Evolutionary conservation across 1,140 invertebrate genomes (phyloP), one percentile per base, ranked within the genome.

Genomic region (Bombus cullumanus): DNA sequence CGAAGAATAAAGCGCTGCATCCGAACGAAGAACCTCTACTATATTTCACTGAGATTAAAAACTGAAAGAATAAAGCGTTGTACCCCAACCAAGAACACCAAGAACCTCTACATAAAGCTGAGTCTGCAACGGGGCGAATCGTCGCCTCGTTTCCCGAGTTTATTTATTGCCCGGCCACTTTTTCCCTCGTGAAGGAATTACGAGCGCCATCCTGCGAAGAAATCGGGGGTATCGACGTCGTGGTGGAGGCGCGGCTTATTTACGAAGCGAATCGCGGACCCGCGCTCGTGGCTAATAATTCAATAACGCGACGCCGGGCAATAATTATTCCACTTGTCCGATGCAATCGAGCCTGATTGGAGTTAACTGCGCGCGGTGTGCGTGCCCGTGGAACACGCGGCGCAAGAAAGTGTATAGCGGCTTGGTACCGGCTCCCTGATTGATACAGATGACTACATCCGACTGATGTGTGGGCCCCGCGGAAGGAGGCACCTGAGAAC

Each of bases 371-470:
- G 28, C 84, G 39, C 75, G 69, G 47, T 77, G 81, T 64, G 59
- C 79, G 81, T 79, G 82, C 87, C 75, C 86, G 75, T 47, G 64
- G 47, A 71, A 69, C 71, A 74, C 22, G 37, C 81, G 73, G 41
- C 41, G 37, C 87, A 92, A 90, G 92, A 93, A 93, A 93, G 90
- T 92, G 91, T 91, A 71, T 47, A 62, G 47, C 41, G 64, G 66
- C 66, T 66, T 34, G 39, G 66, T 83, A 71, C 41, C 68, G 79
- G 81, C 78, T 88, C 75, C 80, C 87, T 92, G 93, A 93, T 93
- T 94, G 93, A 94, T 93, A 92, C 90, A 92, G 92, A 94, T 91
- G 92, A 94, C 90, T 93, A 91, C 90, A 93, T 93, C 86, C 86
- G 87, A 91, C 64, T 89, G 90, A 93, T 85, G 89, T 81, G 87